Percentiles rank a stretch among this genome's conserved stretches.
phyloP scores from a whole-genome alignment of 2,888 invertebrate species.

The Epirrhoe alternata region DNA sequence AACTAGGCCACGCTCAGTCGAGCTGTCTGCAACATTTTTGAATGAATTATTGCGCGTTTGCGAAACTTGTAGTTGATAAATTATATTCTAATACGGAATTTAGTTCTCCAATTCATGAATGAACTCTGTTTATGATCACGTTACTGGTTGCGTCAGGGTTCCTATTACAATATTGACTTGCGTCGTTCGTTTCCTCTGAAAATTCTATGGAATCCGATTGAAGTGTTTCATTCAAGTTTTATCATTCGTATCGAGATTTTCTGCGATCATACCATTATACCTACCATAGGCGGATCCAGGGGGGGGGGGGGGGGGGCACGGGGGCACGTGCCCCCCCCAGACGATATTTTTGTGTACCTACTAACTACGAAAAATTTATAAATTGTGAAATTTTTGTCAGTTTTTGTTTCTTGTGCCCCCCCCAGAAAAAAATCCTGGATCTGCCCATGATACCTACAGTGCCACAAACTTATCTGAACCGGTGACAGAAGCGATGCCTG shows the following conservation, averaged over 20 bases:
- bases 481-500: too few relatives aligned
- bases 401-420: too few relatives aligned
- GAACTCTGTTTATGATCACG: constrained; percentile 38
- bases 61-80: constrained; percentile 24
- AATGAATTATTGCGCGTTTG: constrained; percentile 22
- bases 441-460: too few relatives aligned
- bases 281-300: too few relatives aligned
- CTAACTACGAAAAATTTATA: too few relatives aligned
- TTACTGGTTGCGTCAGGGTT: constrained; percentile 42
- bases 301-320: too few relatives aligned
- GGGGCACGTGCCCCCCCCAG: too few relatives aligned
- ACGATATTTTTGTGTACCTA: too few relatives aligned
- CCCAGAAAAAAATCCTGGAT: too few relatives aligned
- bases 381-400: too few relatives aligned
- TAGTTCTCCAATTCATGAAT: constrained; percentile 43
- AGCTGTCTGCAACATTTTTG: constrained; percentile 15
- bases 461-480: too few relatives aligned
- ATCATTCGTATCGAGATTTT: background rate
- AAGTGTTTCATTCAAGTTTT: constrained; percentile 14
- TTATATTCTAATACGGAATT: constrained; percentile 31
- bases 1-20: constrained; percentile 26
- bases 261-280: too few relatives aligned
- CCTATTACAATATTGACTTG: constrained; percentile 39
- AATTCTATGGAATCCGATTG: constrained; percentile 16
- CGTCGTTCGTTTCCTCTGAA: constrained; percentile 28